phyloP scores from a whole-genome alignment of 2,888 invertebrate species.

The Drosophila antonietae region DNA sequence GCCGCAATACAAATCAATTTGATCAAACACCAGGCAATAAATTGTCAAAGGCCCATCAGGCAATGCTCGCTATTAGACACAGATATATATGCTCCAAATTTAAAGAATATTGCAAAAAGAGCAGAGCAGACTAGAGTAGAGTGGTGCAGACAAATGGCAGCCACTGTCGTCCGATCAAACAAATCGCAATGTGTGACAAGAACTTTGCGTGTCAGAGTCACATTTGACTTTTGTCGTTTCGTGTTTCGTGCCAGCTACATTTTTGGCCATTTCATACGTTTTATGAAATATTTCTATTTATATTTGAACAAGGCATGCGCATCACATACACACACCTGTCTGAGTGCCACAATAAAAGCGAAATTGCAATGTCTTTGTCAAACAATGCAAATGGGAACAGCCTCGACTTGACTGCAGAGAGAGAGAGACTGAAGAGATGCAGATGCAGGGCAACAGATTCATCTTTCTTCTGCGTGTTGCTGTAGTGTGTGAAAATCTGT shows the following conservation, averaged over 20 bases:
- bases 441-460: background rate
- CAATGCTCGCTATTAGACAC: no score
- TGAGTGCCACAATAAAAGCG: constrained; percentile 48
- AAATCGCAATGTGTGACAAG: constrained; percentile 69
- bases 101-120: constrained; percentile 15
- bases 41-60: constrained; percentile 1
- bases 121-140: background rate
- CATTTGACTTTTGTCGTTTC: constrained; percentile 80
- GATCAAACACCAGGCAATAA: constrained; percentile 60
- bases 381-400: constrained; percentile 35
- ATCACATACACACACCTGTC: constrained; percentile 12
- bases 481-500: background rate
- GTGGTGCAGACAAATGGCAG: background rate
- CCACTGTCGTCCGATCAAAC: constrained; percentile 39
- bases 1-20: constrained; percentile 66
- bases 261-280: constrained; percentile 19
- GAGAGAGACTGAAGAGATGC: no score
- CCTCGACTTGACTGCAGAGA: background rate
- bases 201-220: constrained; percentile 75
- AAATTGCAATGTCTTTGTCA: constrained; percentile 63
- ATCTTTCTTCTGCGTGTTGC: no score
- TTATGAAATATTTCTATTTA: constrained; percentile 46
- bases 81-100: background rate
- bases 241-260: constrained; percentile 41
- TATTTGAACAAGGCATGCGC: constrained; percentile 12